Conservation (phyloP, 2,113 vertebrate genomes). For the Oceanites oceanicus region DNA sequence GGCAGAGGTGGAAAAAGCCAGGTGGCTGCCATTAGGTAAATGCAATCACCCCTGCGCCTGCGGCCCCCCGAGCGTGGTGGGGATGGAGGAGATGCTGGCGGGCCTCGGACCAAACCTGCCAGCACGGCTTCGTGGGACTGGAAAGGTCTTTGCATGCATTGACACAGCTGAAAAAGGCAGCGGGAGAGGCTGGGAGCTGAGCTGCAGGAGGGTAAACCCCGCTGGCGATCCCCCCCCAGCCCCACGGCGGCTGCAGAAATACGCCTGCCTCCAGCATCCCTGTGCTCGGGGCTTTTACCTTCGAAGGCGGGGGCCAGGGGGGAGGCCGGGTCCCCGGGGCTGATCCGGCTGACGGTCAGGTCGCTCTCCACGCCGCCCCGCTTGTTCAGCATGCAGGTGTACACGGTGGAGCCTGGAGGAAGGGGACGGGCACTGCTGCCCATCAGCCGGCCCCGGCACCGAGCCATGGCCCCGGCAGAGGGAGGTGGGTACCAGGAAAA, state of each 20-base stretch:
- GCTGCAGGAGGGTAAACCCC: fast-evolving
- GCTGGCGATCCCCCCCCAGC: fast-evolving
- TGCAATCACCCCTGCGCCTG: background rate
- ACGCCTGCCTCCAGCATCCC: fast-evolving
- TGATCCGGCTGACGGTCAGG: conserved; percentile 91
- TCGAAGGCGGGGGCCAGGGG: conserved; percentile 83
- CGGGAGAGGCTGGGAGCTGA: background rate
- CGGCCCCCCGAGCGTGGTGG: fast-evolving
- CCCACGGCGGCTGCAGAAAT: fast-evolving
- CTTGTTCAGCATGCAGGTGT: conserved; percentile 95
- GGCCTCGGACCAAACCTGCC: background rate
- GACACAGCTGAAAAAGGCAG: background rate
- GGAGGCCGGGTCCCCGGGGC: conserved; percentile 59
- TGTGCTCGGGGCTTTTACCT: conserved; percentile 64
- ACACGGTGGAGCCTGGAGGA: conserved; percentile 84
- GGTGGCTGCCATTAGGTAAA: conserved; percentile 30
- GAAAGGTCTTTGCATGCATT: background rate
- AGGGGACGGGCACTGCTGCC: background rate
- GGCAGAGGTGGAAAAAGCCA: background rate
- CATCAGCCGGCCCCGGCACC: background rate
- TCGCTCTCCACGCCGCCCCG: conserved; percentile 88
- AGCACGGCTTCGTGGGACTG: fast-evolving
- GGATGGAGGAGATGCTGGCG: background rate
- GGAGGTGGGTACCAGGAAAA: background rate
- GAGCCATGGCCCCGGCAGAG: fast-evolving